Evolutionary conservation across 1,140 invertebrate species (phyloP), one percentile per base, ranked within the genome.

Genomic region (Araneus ventricosus): DNA sequence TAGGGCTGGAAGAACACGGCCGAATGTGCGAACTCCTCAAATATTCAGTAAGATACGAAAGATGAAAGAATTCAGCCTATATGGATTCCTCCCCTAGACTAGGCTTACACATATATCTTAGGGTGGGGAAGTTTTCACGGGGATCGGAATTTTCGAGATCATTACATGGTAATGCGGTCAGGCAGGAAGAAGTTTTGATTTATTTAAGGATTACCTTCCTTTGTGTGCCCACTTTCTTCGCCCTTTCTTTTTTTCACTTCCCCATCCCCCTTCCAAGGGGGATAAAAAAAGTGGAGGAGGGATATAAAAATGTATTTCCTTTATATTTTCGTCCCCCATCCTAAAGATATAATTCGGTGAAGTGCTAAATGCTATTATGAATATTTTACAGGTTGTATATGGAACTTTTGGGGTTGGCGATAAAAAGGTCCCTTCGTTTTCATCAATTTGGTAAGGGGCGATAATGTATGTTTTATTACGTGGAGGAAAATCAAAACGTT

Each of bases 121-220:
- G 27, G 52, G 88, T 34, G 30, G 61, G 34, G 59, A 34, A 27
- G 45, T 7, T 82, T 84, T 80, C 37, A 82, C 45, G 80, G 80
- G 90, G 80, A 70, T 67, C 0, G 39, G 80, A 91, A 70, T 85
- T 52, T 92, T 85, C 57, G 90, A 86, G 90, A 86, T 85, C 61
- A 92, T 92, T 85, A 85, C 90, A 92, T 92, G 90, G 90, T 85
- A 85, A 92, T 92, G 90, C 27, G 90, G 90, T 86, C 80, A 41
- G 34, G 80, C 22, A 84, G 75, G 75, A 85, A 84, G 61, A 92
- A 85, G 90, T 92, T 86, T 92, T 92, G 80, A 92, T 92, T 92
- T 92, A 92, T 92, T 92, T 70, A 85, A 41, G 75, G 67, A 84
- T 34, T 79, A 57, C 63, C 67, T 88, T 24, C 59, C 37, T 84